Conservation (phyloP, 2,888 invertebrate genomes). For the Lycophotia porphyrea region DNA sequence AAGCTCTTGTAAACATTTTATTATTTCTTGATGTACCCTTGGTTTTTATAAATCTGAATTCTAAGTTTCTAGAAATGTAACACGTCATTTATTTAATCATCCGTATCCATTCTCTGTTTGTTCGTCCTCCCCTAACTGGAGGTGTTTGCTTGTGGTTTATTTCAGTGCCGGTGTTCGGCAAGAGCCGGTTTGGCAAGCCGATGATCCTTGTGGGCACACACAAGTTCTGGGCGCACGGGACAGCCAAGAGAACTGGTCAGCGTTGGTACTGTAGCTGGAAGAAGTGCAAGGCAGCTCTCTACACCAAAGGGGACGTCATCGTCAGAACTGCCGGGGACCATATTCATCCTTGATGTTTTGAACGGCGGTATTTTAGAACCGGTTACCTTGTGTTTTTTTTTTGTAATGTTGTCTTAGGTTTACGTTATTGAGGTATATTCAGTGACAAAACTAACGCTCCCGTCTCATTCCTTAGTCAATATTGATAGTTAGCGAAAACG, state of each 20-base stretch:
- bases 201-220: constrained; percentile 72
- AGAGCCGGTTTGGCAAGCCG: constrained; percentile 65
- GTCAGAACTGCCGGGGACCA: constrained; percentile 73
- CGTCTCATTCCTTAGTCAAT: background rate
- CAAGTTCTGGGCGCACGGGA: constrained; percentile 63
- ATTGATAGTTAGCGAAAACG: too few species aligned
- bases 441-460: background rate
- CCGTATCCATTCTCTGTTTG: constrained; percentile 6
- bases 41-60: too few species aligned
- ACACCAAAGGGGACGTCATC: constrained; percentile 67
- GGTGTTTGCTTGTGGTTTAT: constrained; percentile 49
- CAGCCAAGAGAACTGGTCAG: background rate
- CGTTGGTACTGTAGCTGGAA: constrained; percentile 63
- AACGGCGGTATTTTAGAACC: background rate
- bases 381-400: too few species aligned
- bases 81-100: background rate
- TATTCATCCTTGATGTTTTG: constrained; percentile 64
- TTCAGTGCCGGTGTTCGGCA: constrained; percentile 72
- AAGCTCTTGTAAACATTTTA: too few species aligned
- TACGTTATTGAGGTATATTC: background rate
- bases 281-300: too few species aligned
- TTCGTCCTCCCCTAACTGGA: constrained; percentile 33
- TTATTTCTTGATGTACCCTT: too few species aligned
- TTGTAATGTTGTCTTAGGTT: background rate
- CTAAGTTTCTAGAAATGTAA: background rate